Conservation (phyloP, 2,113 vertebrate species). For the Eretmochelys imbricata region DNA sequence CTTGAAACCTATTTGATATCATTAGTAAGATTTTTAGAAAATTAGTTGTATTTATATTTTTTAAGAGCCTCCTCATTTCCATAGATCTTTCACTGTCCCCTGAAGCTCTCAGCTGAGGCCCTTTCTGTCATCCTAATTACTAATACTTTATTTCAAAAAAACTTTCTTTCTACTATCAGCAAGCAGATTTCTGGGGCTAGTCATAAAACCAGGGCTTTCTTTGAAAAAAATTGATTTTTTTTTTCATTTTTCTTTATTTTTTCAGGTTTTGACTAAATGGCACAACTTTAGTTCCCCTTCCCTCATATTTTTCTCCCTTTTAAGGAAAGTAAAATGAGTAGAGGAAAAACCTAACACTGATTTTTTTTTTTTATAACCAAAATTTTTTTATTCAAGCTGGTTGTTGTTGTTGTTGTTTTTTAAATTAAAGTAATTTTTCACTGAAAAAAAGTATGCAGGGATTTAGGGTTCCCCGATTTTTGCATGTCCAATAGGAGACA, state of each 20-base stretch:
- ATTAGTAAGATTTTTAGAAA: background rate
- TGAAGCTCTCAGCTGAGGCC: background rate
- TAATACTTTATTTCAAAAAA: background rate
- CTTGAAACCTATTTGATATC: background rate
- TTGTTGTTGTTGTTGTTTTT: background rate
- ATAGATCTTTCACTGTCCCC: background rate
- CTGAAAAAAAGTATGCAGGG: background rate
- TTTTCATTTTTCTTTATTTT: rapidly evolving
- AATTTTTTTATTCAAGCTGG: background rate
- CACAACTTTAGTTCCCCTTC: background rate
- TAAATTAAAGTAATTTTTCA: background rate
- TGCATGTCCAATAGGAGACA: background rate
- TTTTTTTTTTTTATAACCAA: background rate
- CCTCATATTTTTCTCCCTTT: background rate
- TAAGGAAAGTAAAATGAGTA: background rate
- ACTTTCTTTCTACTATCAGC: background rate
- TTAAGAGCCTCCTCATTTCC: background rate
- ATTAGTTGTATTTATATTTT: rapidly evolving
- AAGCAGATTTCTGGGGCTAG: background rate
- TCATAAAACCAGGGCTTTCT: background rate
- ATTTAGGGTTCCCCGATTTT: background rate
- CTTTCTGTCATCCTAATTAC: background rate
- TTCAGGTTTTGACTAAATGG: background rate
- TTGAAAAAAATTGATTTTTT: background rate
- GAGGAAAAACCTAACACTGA: background rate